These are phyloP conservation scores for Odontomachus brunneus DNA, from an alignment of 1,140 invertebrate species.

Conservation along the genomic window DNA sequence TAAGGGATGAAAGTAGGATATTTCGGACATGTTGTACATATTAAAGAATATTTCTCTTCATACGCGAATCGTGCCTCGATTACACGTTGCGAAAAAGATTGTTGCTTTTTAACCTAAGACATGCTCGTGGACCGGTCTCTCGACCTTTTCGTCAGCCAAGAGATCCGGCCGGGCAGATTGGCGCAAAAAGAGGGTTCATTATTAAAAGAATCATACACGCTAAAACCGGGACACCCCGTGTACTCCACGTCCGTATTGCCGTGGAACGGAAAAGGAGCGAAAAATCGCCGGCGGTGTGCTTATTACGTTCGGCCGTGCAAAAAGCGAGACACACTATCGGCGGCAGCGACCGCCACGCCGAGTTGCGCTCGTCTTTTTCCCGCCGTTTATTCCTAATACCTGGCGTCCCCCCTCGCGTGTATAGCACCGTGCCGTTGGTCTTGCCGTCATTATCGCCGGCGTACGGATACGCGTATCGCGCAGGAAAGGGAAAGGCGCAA, in stretches of 20 bases:
- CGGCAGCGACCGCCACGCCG: background rate
- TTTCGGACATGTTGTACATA: too few species aligned
- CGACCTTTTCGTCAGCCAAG: background rate
- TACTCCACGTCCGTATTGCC: background rate
- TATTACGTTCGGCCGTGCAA: conserved; percentile 40
- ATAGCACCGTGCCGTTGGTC: background rate
- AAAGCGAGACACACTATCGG: conserved; percentile 36
- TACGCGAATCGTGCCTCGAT: too few species aligned
- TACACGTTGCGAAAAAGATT: too few species aligned
- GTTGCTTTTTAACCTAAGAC: too few species aligned
- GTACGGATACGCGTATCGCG: conserved; percentile 15
- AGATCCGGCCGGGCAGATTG: background rate
- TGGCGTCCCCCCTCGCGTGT: background rate
- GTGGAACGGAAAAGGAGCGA: background rate
- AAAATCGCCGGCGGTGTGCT: conserved; percentile 9
- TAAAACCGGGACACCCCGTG: background rate
- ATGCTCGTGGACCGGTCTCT: too few species aligned
- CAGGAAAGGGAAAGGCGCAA: conserved; percentile 19
- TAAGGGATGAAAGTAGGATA: too few species aligned
- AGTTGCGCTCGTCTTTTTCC: conserved; percentile 26
- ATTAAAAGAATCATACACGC: background rate
- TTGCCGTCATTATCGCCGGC: conserved; percentile 36
- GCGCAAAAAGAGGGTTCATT: background rate
- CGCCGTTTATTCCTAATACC: conserved; percentile 44
- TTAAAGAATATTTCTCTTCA: too few species aligned